Percentiles rank a stretch among this genome's conserved stretches.
Evolutionary conservation across 2,113 vertebrate genomes (phyloP).

Genomic region (Channa argus): DNA sequence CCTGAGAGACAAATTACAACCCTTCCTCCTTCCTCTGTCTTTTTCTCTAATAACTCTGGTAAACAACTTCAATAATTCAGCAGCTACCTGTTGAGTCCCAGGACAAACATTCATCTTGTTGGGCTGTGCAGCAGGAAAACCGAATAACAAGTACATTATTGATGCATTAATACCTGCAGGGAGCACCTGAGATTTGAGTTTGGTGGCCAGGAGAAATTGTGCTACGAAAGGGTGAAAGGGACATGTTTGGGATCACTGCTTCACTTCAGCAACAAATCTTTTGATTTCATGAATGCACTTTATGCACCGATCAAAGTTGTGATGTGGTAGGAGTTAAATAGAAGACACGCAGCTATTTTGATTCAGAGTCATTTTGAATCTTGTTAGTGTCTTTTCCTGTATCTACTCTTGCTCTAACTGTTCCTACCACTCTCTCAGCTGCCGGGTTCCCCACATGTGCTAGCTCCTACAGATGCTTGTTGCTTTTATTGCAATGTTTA

Average conservation of each 20-base stretch:
- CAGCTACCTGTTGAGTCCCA: slow-evolving; percentile 8
- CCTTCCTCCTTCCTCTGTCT: not conserved
- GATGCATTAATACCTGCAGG: slow-evolving; percentile 28
- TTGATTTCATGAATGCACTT: not conserved
- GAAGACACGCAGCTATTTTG: not conserved
- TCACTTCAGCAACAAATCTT: not conserved
- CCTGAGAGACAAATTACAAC: slow-evolving; percentile 8
- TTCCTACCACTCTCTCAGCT: slow-evolving; percentile 38
- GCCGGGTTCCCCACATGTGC: slow-evolving; percentile 5
- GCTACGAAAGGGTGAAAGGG: not conserved
- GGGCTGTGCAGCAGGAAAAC: slow-evolving; percentile 5
- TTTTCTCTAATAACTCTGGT: slow-evolving; percentile 1
- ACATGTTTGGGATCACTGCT: not conserved
- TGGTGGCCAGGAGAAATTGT: not conserved
- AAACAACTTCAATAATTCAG: slow-evolving; percentile 47
- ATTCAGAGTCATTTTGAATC: not conserved
- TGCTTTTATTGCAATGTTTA: slow-evolving; percentile 36
- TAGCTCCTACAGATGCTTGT: slow-evolving; percentile 16
- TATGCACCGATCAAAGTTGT: too few species aligned
- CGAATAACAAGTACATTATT: not conserved
- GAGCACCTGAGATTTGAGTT: slow-evolving; percentile 36
- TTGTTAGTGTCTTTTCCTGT: not conserved
- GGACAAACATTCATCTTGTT: slow-evolving; percentile 19
- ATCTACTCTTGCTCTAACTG: not conserved
- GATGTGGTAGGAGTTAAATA: too few species aligned